phyloP scores from a whole-genome alignment of 1,140 invertebrate species.

The Sinella curviseta region DNA sequence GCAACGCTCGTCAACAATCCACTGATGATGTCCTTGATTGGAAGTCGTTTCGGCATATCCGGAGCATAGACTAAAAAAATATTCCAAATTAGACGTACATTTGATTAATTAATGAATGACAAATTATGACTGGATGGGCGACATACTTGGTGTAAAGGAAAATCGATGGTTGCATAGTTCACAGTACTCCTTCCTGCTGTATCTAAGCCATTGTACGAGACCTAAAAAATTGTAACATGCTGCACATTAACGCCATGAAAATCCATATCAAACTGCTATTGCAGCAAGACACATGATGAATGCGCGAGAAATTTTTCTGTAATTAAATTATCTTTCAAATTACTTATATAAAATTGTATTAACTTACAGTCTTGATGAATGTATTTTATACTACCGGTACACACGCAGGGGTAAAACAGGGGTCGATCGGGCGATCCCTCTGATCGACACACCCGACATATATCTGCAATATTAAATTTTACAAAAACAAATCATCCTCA shows the following conservation, averaged over 20 bases:
- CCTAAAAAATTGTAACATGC: too few relatives aligned
- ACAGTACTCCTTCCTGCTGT: conserved; percentile 97
- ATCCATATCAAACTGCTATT: too few relatives aligned
- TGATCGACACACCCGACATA: conserved; percentile 96
- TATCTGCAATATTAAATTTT: conserved; percentile 71
- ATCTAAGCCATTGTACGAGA: conserved; percentile 70
- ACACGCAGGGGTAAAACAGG: conserved; percentile 96
- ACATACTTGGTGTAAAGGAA: conserved; percentile 89
- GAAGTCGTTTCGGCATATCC: conserved; percentile 95
- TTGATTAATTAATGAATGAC: neutral
- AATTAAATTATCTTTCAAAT: conserved; percentile 30
- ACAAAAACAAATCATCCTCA: conserved; percentile 8
- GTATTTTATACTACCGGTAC: conserved; percentile 81
- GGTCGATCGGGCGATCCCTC: conserved; percentile 83
- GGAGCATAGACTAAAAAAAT: conserved; percentile 80
- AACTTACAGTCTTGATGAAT: conserved; percentile 93
- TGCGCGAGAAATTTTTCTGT: conserved; percentile 32
- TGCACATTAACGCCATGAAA: too few relatives aligned
- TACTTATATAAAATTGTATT: too few relatives aligned
- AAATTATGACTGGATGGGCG: neutral
- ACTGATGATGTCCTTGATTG: conserved; percentile 82
- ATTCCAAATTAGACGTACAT: conserved; percentile 1
- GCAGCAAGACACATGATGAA: conserved; percentile 77
- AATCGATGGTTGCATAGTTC: conserved; percentile 97
- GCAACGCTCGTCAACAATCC: conserved; percentile 85